These are phyloP conservation scores for Falco naumanni DNA, from an alignment of 2,797 vertebrate genomes.

Conservation along the genomic window DNA sequence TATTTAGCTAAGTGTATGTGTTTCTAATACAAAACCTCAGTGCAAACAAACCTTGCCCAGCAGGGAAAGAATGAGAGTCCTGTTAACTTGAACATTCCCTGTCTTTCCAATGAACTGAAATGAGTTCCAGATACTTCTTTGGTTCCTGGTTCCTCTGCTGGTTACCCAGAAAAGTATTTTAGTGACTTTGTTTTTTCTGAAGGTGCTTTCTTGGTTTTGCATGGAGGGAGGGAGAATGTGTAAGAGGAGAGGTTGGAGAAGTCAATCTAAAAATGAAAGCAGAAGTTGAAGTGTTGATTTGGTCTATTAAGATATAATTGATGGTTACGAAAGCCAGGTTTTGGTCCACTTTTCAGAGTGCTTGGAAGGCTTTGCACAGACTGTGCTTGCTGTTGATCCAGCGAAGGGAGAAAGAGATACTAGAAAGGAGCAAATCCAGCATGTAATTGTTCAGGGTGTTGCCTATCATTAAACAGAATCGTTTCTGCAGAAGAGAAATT, in stretches of 20 bases:
- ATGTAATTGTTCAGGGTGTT: not conserved
- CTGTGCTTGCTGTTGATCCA: not conserved
- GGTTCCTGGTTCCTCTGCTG: not conserved
- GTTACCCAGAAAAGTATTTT: not conserved
- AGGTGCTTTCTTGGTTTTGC: not conserved
- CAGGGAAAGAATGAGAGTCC: not conserved
- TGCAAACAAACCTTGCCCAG: constrained; percentile 14
- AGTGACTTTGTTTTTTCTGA: not conserved
- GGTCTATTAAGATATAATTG: not conserved
- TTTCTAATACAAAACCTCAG: constrained; percentile 38
- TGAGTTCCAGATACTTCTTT: not conserved
- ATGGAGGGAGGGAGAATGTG: not conserved
- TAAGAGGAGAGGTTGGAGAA: not conserved
- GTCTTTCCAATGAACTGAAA: not conserved
- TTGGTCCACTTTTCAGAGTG: not conserved
- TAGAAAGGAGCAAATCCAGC: not conserved
- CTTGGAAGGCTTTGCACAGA: not conserved
- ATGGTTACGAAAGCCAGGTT: not conserved
- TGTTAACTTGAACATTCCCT: not conserved
- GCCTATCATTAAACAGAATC: not conserved
- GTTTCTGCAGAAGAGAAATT: not conserved
- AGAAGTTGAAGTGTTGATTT: not conserved
- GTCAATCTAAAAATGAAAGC: not conserved
- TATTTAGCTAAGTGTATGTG: not conserved
- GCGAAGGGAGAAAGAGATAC: not conserved